These are phyloP conservation scores for Oreochromis grahami DNA, from an alignment of 2,797 vertebrate species.

Conservation along the genomic window DNA sequence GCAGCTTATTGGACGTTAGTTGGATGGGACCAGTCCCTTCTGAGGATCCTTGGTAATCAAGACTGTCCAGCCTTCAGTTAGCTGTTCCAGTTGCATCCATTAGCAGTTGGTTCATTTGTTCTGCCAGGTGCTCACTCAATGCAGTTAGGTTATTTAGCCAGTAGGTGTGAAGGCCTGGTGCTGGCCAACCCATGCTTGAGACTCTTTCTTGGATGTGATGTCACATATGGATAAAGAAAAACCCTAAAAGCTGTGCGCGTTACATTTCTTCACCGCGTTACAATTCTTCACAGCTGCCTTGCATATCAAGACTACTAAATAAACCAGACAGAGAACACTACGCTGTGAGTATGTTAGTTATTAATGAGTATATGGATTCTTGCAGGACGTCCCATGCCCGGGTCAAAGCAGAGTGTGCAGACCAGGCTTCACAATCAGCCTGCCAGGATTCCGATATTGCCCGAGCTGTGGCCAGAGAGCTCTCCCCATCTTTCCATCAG, in stretches of 20 bases:
- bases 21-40: not conserved
- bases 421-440: constrained; percentile 87
- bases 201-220: not conserved
- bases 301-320: not conserved
- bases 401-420: constrained; percentile 90
- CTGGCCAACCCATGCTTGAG: not conserved
- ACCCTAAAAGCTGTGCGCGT: rapidly evolving
- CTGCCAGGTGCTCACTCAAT: not conserved
- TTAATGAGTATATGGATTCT: not conserved
- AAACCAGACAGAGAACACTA: not conserved
- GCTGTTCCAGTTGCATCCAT: not conserved
- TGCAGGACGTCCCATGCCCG: constrained; percentile 90
- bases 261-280: not conserved
- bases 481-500: constrained; percentile 93
- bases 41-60: not conserved
- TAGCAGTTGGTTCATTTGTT: not conserved
- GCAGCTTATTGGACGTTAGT: not conserved
- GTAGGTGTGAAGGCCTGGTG: not conserved
- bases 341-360: not conserved
- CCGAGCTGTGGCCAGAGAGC: constrained; percentile 88
- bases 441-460: constrained; percentile 91
- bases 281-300: not conserved
- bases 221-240: not conserved
- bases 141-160: not conserved
- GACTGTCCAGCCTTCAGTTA: not conserved